Evolutionary conservation across 30 jellyfish, hydroid and myxozoan genomes (phyloP), one percentile per base, ranked within the genome.

Genomic region (Mastigias papua): DNA sequence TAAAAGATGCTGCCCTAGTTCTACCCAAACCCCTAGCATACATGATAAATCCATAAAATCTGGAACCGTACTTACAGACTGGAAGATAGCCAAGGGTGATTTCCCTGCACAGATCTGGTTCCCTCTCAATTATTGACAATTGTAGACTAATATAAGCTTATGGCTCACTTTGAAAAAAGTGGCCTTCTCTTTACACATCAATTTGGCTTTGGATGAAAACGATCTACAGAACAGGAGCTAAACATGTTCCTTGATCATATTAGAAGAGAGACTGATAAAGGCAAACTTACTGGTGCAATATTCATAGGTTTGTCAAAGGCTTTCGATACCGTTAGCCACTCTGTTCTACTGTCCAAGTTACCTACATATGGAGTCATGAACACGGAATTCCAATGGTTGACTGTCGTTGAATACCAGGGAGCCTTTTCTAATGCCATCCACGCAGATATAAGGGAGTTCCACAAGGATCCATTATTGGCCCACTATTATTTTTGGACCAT

Each of bases 291-390:
- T 48, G 93, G 96, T 67, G 92, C 93, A 46, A 51, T 78, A 49
- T 89, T 79, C 90, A 34, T 78, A 57, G 93, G 80, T 86, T 25
- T 88, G 83, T 78, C 80, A n/a, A 87, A n/a, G n/a, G n/a, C n/a
- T n/a, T n/a, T n/a, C n/a, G n/a, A n/a, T n/a, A n/a, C n/a, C n/a
- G n/a, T n/a, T 76, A 49, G 94, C 82, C 94, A 67, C 58, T 32
- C 92, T 13, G 86, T 9, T 48, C 85, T 69, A 20, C 88, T 79
- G 78, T 88, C 93, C 17, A 88, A 88, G 69, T 66, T 88, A 29
- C 78, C 87, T 67, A 31, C 93, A 16, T 78, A 88, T 72, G 97
- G 89, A 54, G 88, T 80, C 82, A 68, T 54, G 57, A 23, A 49
- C 81, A 88, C 73, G 0, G 93, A 88, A 67, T 63, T 78, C 29